phyloP scores from a whole-genome alignment of 2,888 invertebrate species.

The Acheta domesticus region DNA sequence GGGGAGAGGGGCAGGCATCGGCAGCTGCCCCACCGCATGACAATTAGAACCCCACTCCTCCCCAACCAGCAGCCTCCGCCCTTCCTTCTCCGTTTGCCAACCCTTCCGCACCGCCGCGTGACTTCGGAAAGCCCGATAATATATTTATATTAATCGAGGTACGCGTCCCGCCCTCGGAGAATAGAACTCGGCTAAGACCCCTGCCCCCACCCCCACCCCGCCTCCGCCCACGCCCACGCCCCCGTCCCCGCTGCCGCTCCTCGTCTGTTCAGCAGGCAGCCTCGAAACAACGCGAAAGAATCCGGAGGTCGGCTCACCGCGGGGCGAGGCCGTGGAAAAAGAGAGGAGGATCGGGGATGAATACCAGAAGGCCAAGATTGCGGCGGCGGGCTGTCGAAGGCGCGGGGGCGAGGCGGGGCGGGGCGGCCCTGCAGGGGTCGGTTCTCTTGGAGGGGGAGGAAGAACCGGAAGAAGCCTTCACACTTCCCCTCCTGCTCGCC shows the following conservation, averaged over 20 bases:
- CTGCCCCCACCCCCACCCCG: no score
- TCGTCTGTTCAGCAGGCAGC: no score
- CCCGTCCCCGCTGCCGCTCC: no score
- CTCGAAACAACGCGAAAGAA: background rate
- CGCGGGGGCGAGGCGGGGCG: background rate
- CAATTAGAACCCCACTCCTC: no score
- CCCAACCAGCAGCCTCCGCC: background rate
- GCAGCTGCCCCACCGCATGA: no score
- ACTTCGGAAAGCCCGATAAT: slow-evolving; percentile 1
- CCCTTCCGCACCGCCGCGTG: background rate
- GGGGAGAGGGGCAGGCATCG: no score
- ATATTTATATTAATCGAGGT: slow-evolving; percentile 18
- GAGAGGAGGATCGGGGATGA: background rate
- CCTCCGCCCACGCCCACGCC: no score
- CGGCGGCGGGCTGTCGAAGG: background rate
- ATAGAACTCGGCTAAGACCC: background rate
- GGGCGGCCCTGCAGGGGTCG: background rate
- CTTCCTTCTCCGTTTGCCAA: background rate
- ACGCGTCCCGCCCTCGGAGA: background rate
- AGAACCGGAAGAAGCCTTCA: background rate
- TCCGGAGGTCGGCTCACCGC: background rate
- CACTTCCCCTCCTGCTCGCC: slow-evolving; percentile 1
- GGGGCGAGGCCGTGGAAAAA: background rate
- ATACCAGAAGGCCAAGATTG: background rate
- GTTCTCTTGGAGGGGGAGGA: background rate